Evolutionary conservation across 1,140 invertebrate genomes (phyloP), one percentile per base, ranked within the genome.

Genomic region (Helicoverpa zea): DNA sequence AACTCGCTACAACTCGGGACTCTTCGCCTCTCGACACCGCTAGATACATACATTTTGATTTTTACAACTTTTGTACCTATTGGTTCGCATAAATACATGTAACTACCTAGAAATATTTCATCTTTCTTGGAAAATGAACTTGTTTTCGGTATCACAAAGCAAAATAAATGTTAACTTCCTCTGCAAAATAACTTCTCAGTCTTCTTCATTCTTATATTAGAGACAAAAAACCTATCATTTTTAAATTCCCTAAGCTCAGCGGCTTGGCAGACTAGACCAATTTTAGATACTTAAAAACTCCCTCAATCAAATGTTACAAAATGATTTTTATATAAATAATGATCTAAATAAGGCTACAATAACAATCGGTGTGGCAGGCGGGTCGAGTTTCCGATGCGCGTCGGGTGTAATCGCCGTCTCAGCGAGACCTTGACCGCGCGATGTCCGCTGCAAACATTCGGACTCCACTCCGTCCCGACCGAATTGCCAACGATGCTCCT

Each of bases 341-440:
- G 58, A 58, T 77, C 77, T 23, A 54, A 80, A 68, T 83, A 80
- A 29, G 56, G 81, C 52, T 63, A 79, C 84, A 84, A 87, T 84
- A 87, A 84, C 83, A 85, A 82, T 81, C 56, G 23, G 54, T 51
- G 18, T 61, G 76, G 49, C 79, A 52, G 72, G 75, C 70, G 81
- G 76, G 56, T 91, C 87, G 82, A 78, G 82, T 91, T 91, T 89
- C 87, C 78, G 85, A 84, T 85, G 87, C 89, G 87, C 84, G 82
- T 88, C 84, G 74, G 63, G 66, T 70, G 83, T 83, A 84, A 84
- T 85, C 79, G 85, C 85, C 87, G 83, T 72, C 84, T 86, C 86
- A 88, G 86, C 90, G 81, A 90, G 88, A 81, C 92, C 92, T 93
- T 94, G 92, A 93, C 91, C 91, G 85, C 82, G 84, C 80, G 78